A percentile compares a stretch with the other conserved stretches of the same genome.
Conservation (phyloP, 2,888 invertebrate species). For the Campopleginae sp. region DNA sequence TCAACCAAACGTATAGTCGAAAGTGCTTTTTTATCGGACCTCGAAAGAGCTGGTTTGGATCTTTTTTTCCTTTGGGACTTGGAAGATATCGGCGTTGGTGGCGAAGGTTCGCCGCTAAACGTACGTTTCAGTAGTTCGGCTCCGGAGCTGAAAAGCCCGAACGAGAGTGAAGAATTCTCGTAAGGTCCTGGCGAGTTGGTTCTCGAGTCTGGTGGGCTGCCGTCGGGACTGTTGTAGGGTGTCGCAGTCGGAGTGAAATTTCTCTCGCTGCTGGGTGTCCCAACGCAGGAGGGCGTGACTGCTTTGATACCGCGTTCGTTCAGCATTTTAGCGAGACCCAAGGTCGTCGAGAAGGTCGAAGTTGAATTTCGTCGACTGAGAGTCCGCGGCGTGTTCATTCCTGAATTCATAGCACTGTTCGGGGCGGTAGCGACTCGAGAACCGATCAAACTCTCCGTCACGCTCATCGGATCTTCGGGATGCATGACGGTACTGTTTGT, state of each 20-base stretch:
- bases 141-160: constrained; percentile 87
- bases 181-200: constrained; percentile 86
- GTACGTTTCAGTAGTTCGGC: constrained; percentile 88
- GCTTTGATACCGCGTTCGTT: constrained; percentile 92
- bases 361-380: constrained; percentile 92
- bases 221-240: constrained; percentile 94
- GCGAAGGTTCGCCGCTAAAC: constrained; percentile 85
- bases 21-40: constrained; percentile 83
- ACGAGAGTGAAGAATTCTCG: constrained; percentile 74
- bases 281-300: constrained; percentile 88
- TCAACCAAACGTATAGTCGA: constrained; percentile 87
- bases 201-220: constrained; percentile 86
- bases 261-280: constrained; percentile 87
- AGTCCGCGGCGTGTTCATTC: constrained; percentile 81
- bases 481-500: constrained; percentile 96
- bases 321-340: constrained; percentile 91
- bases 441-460: constrained; percentile 87
- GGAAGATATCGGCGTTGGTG: constrained; percentile 55
- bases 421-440: constrained; percentile 89
- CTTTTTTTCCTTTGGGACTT: constrained; percentile 74
- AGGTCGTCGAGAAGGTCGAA: constrained; percentile 91
- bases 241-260: constrained; percentile 93
- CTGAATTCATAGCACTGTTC: constrained; percentile 81
- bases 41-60: constrained; percentile 80
- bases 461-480: constrained; percentile 93